These are phyloP conservation scores for Brevimyrus niger DNA, from an alignment of 2,113 vertebrate genomes.

Conservation along the genomic window DNA sequence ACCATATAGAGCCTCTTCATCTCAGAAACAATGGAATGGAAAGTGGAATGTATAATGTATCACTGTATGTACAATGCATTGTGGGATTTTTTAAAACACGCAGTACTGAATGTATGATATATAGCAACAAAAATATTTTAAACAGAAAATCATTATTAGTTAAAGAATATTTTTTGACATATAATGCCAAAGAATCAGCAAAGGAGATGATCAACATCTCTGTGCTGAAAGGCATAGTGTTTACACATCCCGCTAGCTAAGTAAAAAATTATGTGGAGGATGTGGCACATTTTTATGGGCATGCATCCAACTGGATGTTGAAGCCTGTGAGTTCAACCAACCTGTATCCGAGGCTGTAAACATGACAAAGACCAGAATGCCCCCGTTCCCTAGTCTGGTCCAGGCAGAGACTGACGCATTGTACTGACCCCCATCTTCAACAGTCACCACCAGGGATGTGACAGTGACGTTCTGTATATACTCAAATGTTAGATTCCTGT, in stretches of 20 bases:
- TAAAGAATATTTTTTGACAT: background rate
- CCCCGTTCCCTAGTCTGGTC: slow-evolving; percentile 82
- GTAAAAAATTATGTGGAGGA: background rate
- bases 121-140: background rate
- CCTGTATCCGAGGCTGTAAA: slow-evolving; percentile 80
- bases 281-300: background rate
- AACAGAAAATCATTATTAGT: background rate
- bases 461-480: slow-evolving; percentile 61
- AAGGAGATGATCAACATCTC: background rate
- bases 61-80: background rate
- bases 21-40: background rate
- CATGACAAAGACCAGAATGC: slow-evolving; percentile 63
- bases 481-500: slow-evolving; percentile 66
- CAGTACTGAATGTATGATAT: background rate
- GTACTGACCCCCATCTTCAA: slow-evolving; percentile 74
- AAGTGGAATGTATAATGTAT: background rate
- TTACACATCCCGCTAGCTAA: background rate
- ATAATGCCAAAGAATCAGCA: background rate
- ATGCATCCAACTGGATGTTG: background rate
- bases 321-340: slow-evolving; percentile 33
- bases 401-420: slow-evolving; percentile 78
- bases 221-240: background rate
- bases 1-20: background rate
- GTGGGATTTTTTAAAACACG: background rate
- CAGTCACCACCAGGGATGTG: slow-evolving; percentile 68